A percentile compares a stretch with the other conserved stretches of the same genome.
Evolutionary conservation across 2,113 vertebrate genomes (phyloP).

Genomic region (Mellivora capensis): DNA sequence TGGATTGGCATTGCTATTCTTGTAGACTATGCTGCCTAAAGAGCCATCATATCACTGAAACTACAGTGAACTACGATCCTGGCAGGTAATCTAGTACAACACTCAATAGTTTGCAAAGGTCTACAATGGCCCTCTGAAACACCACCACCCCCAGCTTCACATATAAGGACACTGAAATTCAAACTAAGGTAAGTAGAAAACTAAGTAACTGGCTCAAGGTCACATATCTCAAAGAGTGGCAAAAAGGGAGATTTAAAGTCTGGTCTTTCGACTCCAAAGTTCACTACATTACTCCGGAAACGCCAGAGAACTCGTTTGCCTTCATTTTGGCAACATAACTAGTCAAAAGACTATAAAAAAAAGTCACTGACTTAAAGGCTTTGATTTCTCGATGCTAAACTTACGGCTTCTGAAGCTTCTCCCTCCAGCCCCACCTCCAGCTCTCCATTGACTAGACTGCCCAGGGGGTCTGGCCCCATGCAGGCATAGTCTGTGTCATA

Average conservation of each 20-base stretch:
- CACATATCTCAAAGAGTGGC: not conserved
- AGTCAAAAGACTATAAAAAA: not conserved
- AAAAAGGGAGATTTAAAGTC: not conserved
- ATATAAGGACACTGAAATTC: constrained; percentile 12
- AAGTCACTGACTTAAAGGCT: not conserved
- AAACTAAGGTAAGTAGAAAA: not conserved
- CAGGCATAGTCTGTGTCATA: constrained; percentile 7
- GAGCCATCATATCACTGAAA: not conserved
- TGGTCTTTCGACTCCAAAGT: not conserved
- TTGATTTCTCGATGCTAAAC: not conserved
- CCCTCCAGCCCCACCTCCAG: not conserved
- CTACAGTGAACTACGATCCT: not conserved
- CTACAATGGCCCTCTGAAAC: not conserved
- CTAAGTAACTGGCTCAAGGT: not conserved
- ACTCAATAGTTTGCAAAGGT: not conserved
- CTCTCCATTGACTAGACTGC: not conserved
- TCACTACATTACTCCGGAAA: not conserved
- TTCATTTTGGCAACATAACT: not conserved
- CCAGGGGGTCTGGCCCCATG: not conserved
- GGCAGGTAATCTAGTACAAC: not conserved
- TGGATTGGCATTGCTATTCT: not conserved
- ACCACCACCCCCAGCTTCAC: not conserved
- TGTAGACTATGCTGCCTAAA: not conserved
- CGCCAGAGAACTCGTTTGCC: not conserved
- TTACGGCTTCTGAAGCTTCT: not conserved